A percentile compares a stretch with the other conserved stretches of the same genome.
Evolutionary conservation across 2,113 vertebrate species (phyloP).

Genomic region (Solea senegalensis): DNA sequence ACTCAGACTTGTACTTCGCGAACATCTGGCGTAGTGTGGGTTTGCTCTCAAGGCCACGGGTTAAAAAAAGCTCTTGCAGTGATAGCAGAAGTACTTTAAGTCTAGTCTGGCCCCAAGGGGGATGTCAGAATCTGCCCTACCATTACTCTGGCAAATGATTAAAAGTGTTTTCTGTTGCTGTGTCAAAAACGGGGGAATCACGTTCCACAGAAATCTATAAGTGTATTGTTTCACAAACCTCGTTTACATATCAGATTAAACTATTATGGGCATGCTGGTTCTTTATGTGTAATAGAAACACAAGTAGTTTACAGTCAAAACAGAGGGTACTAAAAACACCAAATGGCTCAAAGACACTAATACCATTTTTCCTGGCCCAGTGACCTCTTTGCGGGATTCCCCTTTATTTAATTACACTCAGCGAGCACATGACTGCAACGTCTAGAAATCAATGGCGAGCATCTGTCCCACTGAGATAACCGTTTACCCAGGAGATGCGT

Average conservation of each 20-base stretch:
- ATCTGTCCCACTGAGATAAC: constrained; percentile 71
- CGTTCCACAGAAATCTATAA: constrained; percentile 6
- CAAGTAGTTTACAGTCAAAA: constrained; percentile 8
- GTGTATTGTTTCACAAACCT: not conserved
- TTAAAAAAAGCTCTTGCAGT: constrained; percentile 52
- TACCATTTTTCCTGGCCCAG: constrained; percentile 14
- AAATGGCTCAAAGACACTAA: not conserved
- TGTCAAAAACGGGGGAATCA: not conserved
- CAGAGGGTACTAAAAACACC: not conserved
- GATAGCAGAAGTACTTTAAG: constrained; percentile 42
- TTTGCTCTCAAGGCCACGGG: constrained; percentile 47
- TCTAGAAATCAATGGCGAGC: constrained; percentile 67
- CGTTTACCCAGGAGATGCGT: constrained; percentile 54
- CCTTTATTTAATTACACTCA: constrained; percentile 57
- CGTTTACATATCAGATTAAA: constrained; percentile 13
- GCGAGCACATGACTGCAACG: constrained; percentile 26
- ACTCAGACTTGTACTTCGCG: constrained; percentile 30
- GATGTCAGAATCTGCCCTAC: constrained; percentile 30
- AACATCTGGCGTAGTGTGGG: constrained; percentile 47
- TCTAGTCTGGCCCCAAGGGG: constrained; percentile 11
- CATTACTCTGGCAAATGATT: constrained; percentile 9
- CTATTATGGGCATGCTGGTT: not conserved
- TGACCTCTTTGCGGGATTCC: constrained; percentile 59
- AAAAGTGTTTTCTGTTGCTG: not conserved
- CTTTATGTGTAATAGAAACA: not conserved